Base-by-base conservation (phyloP, 2,113 vertebrate species). In the Gavia stellata region DNA sequence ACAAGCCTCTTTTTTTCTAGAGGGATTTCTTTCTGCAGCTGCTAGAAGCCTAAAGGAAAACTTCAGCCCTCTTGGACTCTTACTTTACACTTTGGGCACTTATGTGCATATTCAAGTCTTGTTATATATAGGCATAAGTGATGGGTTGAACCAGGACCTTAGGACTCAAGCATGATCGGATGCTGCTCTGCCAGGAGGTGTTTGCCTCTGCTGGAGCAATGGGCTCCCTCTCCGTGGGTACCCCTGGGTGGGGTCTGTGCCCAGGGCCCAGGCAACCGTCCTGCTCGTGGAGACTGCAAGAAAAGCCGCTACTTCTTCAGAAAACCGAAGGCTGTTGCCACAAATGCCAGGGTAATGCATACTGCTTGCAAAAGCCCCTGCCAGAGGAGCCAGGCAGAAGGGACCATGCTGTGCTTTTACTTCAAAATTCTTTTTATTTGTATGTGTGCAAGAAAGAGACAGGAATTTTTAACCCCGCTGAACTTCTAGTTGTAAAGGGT, bases 101-200 rank as follows among this genome's bases (percentile, higher is more conserved):
- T 61, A 36, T 2, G 6, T 70, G 58, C 13, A 10, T 14, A 26
- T 74, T 67, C 6, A 66, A 56, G 8, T 28, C 10, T 31, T 42
- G 2, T 7, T 73, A 17, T 24, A 6, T 19, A 25, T 5, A 25
- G 12, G 23, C 18, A 2, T 42, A 78, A 71, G 45, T 8, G 42
- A 26, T 17, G 29, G 47, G 33, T 24, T 89, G 73, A 79, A 23
- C 17, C 31, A 56, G n/a, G 33, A 81, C 38, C 20, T 47, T 24
- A 56, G 52, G 47, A 36, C 34, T 28, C 15, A 15, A 14, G 44
- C 0, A 0, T 45, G 71, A 68, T 12, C 18, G 1, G n/a, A 53
- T 11, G 49, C 52, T 61, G 67, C 67, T 85, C 26, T 59, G 34
- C 70, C 17, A 19, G 40, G 31, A 79, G 49, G 18, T 26, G 42